These are phyloP conservation scores for Pseudomugil gertrudae DNA, from an alignment of 2,797 vertebrate genomes.

Conservation along the genomic window DNA sequence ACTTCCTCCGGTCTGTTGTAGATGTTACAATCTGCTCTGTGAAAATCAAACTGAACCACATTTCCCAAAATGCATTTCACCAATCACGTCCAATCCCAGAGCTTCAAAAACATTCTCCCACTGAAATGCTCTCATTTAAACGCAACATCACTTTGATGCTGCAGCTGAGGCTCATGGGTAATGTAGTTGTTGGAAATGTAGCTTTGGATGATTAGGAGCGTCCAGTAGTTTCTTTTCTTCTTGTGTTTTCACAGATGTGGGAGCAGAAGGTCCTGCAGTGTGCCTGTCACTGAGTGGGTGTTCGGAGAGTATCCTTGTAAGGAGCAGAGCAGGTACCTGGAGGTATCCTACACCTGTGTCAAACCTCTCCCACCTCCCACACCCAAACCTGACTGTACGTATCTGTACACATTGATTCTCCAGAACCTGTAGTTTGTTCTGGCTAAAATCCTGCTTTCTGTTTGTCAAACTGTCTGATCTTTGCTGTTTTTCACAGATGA, in stretches of 20 bases:
- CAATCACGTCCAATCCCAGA: not conserved
- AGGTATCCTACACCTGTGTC: conserved; percentile 61
- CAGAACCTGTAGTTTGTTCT: too few relatives aligned
- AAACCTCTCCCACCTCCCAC: conserved; percentile 42
- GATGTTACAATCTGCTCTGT: too few relatives aligned
- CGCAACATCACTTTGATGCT: too few relatives aligned
- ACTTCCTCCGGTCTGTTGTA: too few relatives aligned
- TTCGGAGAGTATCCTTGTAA: conserved; percentile 67
- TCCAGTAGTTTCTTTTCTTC: too few relatives aligned
- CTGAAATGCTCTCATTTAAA: too few relatives aligned
- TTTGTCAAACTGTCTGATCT: too few relatives aligned
- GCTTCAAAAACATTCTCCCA: too few relatives aligned
- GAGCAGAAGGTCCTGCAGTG: conserved; percentile 45
- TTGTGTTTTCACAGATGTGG: conserved; percentile 44
- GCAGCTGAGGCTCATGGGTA: conserved; percentile 6
- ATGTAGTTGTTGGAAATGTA: not conserved
- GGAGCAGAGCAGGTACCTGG: conserved; percentile 71
- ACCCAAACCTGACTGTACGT: conserved; percentile 58
- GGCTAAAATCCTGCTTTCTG: too few relatives aligned
- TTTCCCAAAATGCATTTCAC: conserved; percentile 1
- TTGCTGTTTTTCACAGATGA: too few relatives aligned
- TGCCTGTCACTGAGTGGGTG: conserved; percentile 69
- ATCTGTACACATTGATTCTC: too few relatives aligned
- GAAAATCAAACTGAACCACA: not conserved
- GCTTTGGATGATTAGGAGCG: too few relatives aligned